Evolutionary conservation across 2,888 invertebrate genomes (phyloP), one percentile per base, ranked within the genome.

Genomic region (Argyra leucocephala): DNA sequence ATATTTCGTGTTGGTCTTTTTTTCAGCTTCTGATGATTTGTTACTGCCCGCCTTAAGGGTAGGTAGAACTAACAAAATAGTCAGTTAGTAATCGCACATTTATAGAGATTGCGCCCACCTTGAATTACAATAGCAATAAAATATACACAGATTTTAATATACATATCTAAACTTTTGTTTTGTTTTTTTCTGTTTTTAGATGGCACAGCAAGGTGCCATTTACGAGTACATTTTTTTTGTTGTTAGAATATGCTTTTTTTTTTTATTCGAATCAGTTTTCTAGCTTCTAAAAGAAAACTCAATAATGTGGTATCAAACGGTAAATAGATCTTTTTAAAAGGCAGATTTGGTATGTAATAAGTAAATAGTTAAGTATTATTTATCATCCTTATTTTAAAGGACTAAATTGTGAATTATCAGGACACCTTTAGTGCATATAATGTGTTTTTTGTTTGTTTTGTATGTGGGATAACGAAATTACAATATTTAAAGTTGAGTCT

Each of bases 131-230:
- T 15, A 48, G 3, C 15, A 48, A 48, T 5, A 48, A 18, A 18
- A n/a, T 18, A 48, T 15, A n/a, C 18, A 48, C 12, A n/a, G 48
- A 18, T n/a, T 48, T 48, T 48, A 7, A 10, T 31, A 31, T 31
- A 31, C 31, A 31, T 31, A 48, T 18, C 48, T 48, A 10, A 31
- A 48, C 48, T 48, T n/a, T n/a, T 12, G 48, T 5, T 18, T 48
- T 48, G 15, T 15, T 48, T 48, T 48, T 48, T 48, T 48, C 18
- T 48, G 48, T 48, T 18, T 18, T 48, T 48, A 18, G n/a, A 18
- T 48, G 48, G 5, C 48, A 48, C 48, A 48, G 48, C 48, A 48
- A 48, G 48, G 48, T 48, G 48, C n/a, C 48, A n/a, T 48, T 48
- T 48, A 5, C 18, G 12, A 3, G n/a, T 48, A 18, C 18, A 2